phyloP scores from a whole-genome alignment of 2,113 vertebrate genomes.

The Ammodytes marinus region DNA sequence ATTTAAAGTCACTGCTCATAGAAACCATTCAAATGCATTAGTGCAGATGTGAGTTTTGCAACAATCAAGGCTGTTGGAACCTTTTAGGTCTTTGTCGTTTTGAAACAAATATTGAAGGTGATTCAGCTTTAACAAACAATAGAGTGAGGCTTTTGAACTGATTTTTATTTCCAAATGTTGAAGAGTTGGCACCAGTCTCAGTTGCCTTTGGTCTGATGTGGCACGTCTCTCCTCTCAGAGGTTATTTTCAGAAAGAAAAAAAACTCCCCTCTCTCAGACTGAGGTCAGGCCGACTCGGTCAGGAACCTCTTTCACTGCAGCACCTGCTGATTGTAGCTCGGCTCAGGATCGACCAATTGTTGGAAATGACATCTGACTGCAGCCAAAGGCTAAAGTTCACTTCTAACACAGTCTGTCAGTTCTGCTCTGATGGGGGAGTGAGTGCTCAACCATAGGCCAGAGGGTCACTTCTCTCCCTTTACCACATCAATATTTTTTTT shows the following conservation, averaged over 20 bases:
- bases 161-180: neutral
- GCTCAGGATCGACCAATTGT: slow-evolving; percentile 12
- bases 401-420: slow-evolving; percentile 14
- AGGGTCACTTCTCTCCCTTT: slow-evolving; percentile 19
- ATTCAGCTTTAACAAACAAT: neutral
- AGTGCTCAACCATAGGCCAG: slow-evolving; percentile 17
- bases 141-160: neutral
- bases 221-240: slow-evolving; percentile 1
- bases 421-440: neutral
- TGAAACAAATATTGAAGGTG: neutral
- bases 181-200: neutral
- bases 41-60: neutral
- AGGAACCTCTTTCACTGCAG: slow-evolving; percentile 4
- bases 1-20: neutral
- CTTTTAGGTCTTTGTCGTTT: neutral
- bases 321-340: slow-evolving; percentile 26
- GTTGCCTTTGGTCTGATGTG: neutral
- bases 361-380: slow-evolving; percentile 28
- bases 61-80: neutral
- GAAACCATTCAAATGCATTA: neutral
- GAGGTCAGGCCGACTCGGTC: slow-evolving; percentile 4
- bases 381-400: slow-evolving; percentile 41
- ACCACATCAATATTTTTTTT: neutral
- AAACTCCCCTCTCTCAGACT: neutral
- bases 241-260: slow-evolving; percentile 33